Percentiles rank a stretch among this genome's conserved stretches.
Evolutionary conservation across 2,888 invertebrate genomes (phyloP).

Genomic region (Eulithis testata): DNA sequence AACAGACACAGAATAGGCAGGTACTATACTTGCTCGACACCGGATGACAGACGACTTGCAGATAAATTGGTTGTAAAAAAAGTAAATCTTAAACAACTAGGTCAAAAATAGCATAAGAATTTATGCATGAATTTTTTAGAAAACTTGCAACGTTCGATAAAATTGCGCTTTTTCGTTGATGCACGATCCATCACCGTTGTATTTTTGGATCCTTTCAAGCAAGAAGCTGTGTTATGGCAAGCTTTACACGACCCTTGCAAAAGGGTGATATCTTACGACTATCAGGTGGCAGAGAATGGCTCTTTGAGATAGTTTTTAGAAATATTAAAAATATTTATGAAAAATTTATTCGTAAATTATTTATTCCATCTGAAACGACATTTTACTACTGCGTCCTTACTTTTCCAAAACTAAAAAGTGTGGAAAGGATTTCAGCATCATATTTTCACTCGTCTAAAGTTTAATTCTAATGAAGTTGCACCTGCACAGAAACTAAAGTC

Average conservation of each 20-base stretch:
- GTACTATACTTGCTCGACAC: neutral
- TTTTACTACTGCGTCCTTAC: too few species aligned
- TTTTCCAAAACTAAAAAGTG: too few species aligned
- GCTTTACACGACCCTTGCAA: neutral
- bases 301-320: too few species aligned
- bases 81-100: conserved; percentile 16
- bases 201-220: neutral
- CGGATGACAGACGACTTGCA: conserved; percentile 18
- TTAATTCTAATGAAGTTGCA: conserved; percentile 30
- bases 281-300: too few species aligned
- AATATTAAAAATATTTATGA: too few species aligned
- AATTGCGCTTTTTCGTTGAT: neutral
- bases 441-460: conserved; percentile 8
- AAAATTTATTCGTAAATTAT: too few species aligned
- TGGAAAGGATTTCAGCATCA: neutral
- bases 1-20: conserved; percentile 8
- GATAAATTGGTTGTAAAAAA: conserved; percentile 23
- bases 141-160: conserved; percentile 12
- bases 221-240: neutral
- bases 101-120: conserved; percentile 11
- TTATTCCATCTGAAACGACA: too few species aligned
- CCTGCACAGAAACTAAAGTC: conserved; percentile 27
- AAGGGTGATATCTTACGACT: neutral
- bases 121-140: conserved; percentile 9
- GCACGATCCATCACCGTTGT: conserved; percentile 9